A percentile compares a stretch with the other conserved stretches of the same genome.
Conservation (phyloP, 2,888 invertebrate species). For the Parnassius smintheus region DNA sequence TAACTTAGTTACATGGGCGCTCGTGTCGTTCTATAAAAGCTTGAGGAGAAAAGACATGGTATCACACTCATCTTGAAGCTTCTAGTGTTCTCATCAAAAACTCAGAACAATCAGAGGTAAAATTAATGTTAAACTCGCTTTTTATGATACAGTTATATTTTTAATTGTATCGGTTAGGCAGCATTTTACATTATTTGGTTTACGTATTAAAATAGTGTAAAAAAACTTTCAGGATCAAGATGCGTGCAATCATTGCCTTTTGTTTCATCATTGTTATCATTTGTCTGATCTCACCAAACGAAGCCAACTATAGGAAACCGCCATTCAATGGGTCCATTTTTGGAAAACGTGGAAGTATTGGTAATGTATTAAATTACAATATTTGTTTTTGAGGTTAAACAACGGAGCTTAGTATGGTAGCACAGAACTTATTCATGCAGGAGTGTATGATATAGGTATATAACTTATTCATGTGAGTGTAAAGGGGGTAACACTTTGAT, state of each 20-base stretch:
- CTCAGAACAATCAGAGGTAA: slow-evolving; percentile 1
- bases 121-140: not conserved
- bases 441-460: too few relatives aligned
- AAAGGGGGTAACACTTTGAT: too few relatives aligned
- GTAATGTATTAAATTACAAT: slow-evolving; percentile 38
- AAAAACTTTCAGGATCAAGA: slow-evolving; percentile 32
- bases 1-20: slow-evolving; percentile 2
- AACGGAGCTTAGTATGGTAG: too few relatives aligned
- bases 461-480: too few relatives aligned
- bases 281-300: slow-evolving; percentile 64
- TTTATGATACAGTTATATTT: too few relatives aligned
- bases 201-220: not conserved
- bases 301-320: slow-evolving; percentile 90
- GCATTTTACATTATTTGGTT: too few relatives aligned
- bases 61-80: slow-evolving; percentile 10
- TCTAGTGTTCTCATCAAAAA: slow-evolving; percentile 7
- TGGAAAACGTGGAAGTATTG: slow-evolving; percentile 87
- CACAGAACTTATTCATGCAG: too few relatives aligned
- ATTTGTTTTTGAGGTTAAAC: too few relatives aligned
- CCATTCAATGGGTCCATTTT: slow-evolving; percentile 97
- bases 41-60: not conserved
- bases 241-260: slow-evolving; percentile 38
- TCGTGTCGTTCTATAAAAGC: slow-evolving; percentile 18
- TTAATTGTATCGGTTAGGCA: too few relatives aligned
- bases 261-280: slow-evolving; percentile 64